Evolutionary conservation across 23 tunicate genomes (phyloP).

Genomic region (Aplidium turbinatum): DNA sequence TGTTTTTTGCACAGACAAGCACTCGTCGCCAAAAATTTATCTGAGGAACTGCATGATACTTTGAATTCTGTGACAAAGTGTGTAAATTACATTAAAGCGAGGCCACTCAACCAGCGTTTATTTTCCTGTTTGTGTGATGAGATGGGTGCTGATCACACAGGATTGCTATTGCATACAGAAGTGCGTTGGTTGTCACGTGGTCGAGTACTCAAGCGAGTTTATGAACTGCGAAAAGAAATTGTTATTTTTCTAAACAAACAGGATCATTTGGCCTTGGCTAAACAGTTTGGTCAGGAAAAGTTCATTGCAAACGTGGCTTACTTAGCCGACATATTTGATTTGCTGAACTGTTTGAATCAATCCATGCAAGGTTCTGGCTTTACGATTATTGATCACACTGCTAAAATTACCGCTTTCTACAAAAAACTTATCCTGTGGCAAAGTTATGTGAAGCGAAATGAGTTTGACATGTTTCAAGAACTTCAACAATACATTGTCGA

Average conservation of each 20-base stretch:
- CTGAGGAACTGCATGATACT: constrained; percentile 52
- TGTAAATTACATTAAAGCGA: constrained; percentile 52
- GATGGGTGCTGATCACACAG: constrained; percentile 55
- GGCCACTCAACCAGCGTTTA: constrained; percentile 54
- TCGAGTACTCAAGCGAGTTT: constrained; percentile 43
- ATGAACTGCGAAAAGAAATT: constrained; percentile 50
- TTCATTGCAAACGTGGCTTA: constrained; percentile 53
- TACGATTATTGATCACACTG: constrained; percentile 34
- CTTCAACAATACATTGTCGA: constrained; percentile 27
- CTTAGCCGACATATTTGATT: constrained; percentile 56
- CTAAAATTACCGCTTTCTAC: constrained; percentile 26
- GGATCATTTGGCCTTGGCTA: constrained; percentile 31
- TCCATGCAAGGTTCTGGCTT: constrained; percentile 60
- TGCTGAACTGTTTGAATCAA: constrained; percentile 39
- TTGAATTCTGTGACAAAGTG: constrained; percentile 50
- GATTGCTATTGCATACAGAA: constrained; percentile 44
- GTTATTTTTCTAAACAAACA: constrained; percentile 32
- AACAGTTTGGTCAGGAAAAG: constrained; percentile 45
- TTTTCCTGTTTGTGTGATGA: constrained; percentile 49
- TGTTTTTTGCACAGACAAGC: constrained; percentile 62
- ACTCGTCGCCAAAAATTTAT: constrained; percentile 49
- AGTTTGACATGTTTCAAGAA: constrained; percentile 32
- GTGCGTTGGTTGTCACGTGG: constrained; percentile 38
- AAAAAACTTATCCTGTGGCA: constrained; percentile 27
- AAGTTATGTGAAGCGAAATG: constrained; percentile 25